phyloP scores from a whole-genome alignment of 2,113 vertebrate genomes.

The Trachemys scripta region DNA sequence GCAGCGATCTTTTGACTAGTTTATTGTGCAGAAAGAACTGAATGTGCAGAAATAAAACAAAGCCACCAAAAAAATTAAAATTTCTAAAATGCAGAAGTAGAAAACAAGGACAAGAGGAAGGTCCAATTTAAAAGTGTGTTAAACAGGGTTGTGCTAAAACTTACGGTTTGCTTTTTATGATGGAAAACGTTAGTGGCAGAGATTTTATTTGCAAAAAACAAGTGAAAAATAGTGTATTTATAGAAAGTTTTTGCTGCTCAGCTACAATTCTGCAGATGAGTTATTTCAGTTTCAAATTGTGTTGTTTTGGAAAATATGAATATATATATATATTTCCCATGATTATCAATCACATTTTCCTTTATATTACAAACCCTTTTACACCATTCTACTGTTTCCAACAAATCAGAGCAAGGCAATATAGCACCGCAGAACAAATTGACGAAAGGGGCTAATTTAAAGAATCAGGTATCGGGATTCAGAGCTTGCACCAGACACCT shows the following conservation, averaged over 20 bases:
- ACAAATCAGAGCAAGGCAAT: background rate
- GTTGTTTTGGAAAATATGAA: background rate
- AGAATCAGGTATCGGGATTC: background rate
- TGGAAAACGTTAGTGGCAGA: background rate
- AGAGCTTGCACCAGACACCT: fast-evolving
- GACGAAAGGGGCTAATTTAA: background rate
- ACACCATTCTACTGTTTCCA: background rate
- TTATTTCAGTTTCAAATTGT: background rate
- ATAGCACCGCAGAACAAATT: background rate
- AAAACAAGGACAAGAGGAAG: background rate
- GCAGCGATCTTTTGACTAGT: background rate
- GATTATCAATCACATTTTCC: background rate
- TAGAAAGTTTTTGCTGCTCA: background rate
- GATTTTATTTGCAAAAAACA: background rate
- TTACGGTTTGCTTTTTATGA: background rate
- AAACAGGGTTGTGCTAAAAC: background rate
- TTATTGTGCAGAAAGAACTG: background rate
- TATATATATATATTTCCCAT: background rate
- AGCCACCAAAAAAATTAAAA: background rate
- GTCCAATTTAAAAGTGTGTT: background rate
- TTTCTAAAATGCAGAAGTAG: background rate
- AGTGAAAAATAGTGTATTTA: background rate
- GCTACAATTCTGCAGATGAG: background rate
- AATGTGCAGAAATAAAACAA: background rate
- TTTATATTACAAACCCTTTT: background rate